Conservation (phyloP, 2,888 invertebrate genomes). For the Oegoconia quadripuncta region DNA sequence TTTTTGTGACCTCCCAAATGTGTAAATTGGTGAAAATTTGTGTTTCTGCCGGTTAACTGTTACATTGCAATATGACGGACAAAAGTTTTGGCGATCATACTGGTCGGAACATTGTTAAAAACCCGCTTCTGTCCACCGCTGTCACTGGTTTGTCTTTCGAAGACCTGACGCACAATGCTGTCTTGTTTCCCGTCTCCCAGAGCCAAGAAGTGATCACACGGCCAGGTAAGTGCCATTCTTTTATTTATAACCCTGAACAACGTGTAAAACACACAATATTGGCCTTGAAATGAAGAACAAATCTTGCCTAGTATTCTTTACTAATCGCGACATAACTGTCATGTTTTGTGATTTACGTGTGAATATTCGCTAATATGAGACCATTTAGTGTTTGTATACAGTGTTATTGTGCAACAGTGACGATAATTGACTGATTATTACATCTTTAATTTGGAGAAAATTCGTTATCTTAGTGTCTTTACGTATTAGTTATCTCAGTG, state of each 20-base stretch:
- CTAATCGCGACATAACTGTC: conserved; percentile 38
- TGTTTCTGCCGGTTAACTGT: conserved; percentile 47
- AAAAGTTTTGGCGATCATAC: conserved; percentile 70
- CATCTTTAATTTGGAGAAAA: no score
- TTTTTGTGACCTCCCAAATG: conserved; percentile 75
- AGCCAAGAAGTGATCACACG: conserved; percentile 55
- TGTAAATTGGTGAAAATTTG: conserved; percentile 63
- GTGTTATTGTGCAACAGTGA: conserved; percentile 13
- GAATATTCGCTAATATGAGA: conserved; percentile 8
- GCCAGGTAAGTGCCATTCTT: conserved; percentile 66
- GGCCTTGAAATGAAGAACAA: conserved; percentile 41
- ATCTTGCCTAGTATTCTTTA: conserved; percentile 34
- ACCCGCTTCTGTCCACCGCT: conserved; percentile 85
- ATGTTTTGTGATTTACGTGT: conserved; percentile 24
- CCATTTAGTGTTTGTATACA: background rate
- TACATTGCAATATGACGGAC: conserved; percentile 58
- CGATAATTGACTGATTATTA: conserved; percentile 1
- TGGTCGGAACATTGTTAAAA: conserved; percentile 72
- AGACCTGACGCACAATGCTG: conserved; percentile 84
- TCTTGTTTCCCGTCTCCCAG: conserved; percentile 82
- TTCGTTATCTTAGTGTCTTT: no score
- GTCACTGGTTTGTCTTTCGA: conserved; percentile 86
- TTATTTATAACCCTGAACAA: conserved; percentile 21
- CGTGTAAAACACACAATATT: conserved; percentile 26
- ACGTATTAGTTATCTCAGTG: background rate